These are phyloP conservation scores for Latrodectus hesperus DNA, from an alignment of 2,888 invertebrate genomes.

Conservation along the genomic window DNA sequence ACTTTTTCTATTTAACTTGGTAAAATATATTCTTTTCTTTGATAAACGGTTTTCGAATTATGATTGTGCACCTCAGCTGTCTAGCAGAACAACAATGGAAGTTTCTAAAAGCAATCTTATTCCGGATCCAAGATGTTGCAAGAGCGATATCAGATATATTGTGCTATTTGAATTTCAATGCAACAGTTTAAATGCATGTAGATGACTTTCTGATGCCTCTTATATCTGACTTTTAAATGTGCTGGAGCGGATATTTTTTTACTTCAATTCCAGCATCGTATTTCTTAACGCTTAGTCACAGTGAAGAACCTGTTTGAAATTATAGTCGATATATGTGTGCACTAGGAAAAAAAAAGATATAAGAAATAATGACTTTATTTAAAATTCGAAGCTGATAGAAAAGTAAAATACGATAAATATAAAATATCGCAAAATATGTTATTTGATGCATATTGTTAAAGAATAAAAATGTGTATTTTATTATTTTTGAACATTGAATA, in stretches of 20 bases:
- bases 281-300: neutral
- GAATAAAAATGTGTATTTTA: too few species aligned
- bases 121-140: slow-evolving; percentile 31
- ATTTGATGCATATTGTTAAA: too few species aligned
- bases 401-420: too few species aligned
- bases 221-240: slow-evolving; percentile 64
- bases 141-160: slow-evolving; percentile 47
- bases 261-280: neutral
- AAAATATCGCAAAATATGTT: too few species aligned
- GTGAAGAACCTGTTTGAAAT: neutral
- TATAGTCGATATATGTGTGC: neutral
- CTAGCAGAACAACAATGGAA: slow-evolving; percentile 26
- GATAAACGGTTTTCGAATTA: too few species aligned
- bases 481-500: too few species aligned
- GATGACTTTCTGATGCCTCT: slow-evolving; percentile 62
- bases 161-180: slow-evolving; percentile 59
- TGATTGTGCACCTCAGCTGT: slow-evolving; percentile 11
- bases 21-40: too few species aligned
- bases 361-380: too few species aligned
- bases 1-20: too few species aligned
- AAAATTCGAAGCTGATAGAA: too few species aligned
- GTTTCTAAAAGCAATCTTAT: slow-evolving; percentile 23
- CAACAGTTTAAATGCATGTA: slow-evolving; percentile 48
- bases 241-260: neutral
- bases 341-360: neutral